Evolutionary conservation across 2,797 vertebrate genomes (phyloP).

Genomic region (Etheostoma nigrum): DNA sequence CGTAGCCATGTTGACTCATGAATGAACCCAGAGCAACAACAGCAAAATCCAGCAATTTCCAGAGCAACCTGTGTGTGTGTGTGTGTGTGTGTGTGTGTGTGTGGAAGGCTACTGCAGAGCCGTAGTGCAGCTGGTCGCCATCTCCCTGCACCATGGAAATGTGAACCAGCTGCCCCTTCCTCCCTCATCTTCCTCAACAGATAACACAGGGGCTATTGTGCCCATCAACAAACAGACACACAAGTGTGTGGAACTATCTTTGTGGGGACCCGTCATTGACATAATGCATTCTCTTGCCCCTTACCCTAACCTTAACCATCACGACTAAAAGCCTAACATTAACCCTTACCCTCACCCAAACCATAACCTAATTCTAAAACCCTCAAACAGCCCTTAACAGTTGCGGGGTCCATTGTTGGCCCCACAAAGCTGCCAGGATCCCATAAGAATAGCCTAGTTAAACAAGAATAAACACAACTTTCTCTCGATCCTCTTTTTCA

Average conservation of each 20-base stretch:
- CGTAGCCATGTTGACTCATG: conserved; percentile 66
- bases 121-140: conserved; percentile 69
- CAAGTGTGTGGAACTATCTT: too few relatives aligned
- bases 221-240: conserved; percentile 21
- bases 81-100: background rate
- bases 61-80: conserved; percentile 11
- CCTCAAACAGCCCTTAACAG: too few relatives aligned
- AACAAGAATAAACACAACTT: background rate
- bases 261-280: too few relatives aligned
- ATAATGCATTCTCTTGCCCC: too few relatives aligned
- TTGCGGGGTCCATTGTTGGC: too few relatives aligned
- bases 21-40: conserved; percentile 69
- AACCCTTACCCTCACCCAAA: too few relatives aligned
- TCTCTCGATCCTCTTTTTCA: conserved; percentile 15
- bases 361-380: too few relatives aligned
- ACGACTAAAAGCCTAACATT: too few relatives aligned
- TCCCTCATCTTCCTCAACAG: conserved; percentile 58
- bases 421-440: too few relatives aligned
- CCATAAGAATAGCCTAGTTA: too few relatives aligned
- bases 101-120: conserved; percentile 51
- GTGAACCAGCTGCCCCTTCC: conserved; percentile 81
- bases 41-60: conserved; percentile 49
- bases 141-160: conserved; percentile 77
- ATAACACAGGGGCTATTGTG: conserved; percentile 79
- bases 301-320: too few relatives aligned